Evolutionary conservation across 2,797 vertebrate genomes (phyloP).

Genomic region (Poecile montanus): DNA sequence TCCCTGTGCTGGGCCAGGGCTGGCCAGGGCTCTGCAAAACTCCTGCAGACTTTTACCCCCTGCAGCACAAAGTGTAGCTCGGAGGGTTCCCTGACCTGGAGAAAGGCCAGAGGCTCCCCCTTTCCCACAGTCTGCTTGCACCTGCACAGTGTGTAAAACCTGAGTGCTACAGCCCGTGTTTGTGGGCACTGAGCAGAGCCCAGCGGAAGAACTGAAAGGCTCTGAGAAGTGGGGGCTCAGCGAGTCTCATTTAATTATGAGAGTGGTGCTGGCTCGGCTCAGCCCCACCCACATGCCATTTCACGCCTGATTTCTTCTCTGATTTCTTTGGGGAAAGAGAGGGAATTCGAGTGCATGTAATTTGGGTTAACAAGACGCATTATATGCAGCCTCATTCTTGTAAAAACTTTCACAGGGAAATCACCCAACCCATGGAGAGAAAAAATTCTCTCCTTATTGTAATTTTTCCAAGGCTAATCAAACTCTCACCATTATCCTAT

Average conservation of each 20-base stretch:
- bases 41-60: neutral
- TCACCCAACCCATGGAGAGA: slow-evolving; percentile 55
- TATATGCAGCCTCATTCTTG: slow-evolving; percentile 72
- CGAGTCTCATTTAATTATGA: slow-evolving; percentile 50
- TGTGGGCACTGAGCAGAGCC: neutral
- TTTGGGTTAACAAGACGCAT: slow-evolving; percentile 74
- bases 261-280: slow-evolving; percentile 24
- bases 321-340: slow-evolving; percentile 73
- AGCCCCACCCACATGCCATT: slow-evolving; percentile 68
- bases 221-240: slow-evolving; percentile 10
- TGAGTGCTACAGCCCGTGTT: fast-evolving
- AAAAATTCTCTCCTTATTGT: slow-evolving; percentile 70
- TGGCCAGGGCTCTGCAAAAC: neutral
- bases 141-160: neutral
- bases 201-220: neutral
- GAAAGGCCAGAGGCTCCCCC: neutral
- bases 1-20: fast-evolving
- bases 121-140: neutral
- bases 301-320: slow-evolving; percentile 72
- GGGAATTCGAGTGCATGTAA: slow-evolving; percentile 73
- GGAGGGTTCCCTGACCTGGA: neutral
- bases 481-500: slow-evolving; percentile 58
- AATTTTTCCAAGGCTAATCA: slow-evolving; percentile 70
- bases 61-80: fast-evolving
- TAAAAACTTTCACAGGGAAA: slow-evolving; percentile 74